Evolutionary conservation across 2,113 vertebrate genomes (phyloP).

Genomic region (Meles meles): DNA sequence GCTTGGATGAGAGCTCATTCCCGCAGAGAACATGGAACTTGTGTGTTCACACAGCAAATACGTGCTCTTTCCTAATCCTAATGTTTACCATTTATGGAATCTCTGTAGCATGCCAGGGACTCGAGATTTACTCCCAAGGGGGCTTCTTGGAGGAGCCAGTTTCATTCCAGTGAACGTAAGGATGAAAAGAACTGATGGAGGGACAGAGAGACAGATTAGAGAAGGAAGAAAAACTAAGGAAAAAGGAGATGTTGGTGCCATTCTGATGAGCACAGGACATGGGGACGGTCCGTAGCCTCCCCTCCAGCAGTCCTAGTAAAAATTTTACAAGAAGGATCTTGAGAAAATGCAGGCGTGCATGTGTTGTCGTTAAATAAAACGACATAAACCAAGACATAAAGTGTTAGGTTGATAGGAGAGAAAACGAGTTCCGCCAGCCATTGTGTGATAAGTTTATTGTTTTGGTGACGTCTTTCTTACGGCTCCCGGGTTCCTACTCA

Average conservation of each 20-base stretch:
- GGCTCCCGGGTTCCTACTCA: background rate
- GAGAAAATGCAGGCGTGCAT: fast-evolving
- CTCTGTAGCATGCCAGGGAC: background rate
- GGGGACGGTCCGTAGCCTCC: background rate
- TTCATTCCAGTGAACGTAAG: background rate
- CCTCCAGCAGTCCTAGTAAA: background rate
- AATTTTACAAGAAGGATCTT: background rate
- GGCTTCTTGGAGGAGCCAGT: no score
- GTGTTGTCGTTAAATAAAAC: background rate
- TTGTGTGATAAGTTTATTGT: no score
- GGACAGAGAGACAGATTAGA: background rate
- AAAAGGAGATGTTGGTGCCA: background rate
- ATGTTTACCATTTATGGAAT: fast-evolving
- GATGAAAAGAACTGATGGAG: background rate
- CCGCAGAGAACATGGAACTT: background rate
- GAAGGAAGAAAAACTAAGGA: background rate
- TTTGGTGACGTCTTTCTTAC: background rate
- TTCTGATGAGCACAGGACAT: background rate
- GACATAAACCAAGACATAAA: background rate
- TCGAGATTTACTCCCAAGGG: background rate
- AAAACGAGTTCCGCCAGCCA: no score
- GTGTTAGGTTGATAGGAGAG: background rate
- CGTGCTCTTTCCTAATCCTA: background rate
- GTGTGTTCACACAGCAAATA: background rate
- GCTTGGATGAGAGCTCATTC: background rate